These are phyloP conservation scores for Lacerta agilis DNA, from an alignment of 2,797 vertebrate genomes.

Conservation along the genomic window DNA sequence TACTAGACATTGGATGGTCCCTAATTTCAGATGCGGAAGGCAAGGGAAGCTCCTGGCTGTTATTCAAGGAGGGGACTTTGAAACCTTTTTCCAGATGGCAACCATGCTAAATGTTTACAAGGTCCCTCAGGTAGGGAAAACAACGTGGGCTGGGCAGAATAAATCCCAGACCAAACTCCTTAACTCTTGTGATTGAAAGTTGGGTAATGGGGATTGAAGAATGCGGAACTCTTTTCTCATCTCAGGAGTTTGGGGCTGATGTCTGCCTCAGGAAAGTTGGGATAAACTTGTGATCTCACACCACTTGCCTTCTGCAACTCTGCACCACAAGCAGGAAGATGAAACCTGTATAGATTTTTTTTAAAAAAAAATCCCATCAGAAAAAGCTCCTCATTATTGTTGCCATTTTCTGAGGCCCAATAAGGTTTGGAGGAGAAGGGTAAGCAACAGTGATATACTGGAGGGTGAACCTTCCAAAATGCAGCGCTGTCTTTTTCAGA, in stretches of 20 bases:
- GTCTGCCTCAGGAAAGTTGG: background rate
- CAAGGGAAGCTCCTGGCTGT: background rate
- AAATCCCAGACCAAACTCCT: background rate
- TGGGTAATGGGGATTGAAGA: background rate
- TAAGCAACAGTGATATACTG: too few species aligned
- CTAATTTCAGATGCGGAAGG: constrained; percentile 27
- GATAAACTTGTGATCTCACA: background rate
- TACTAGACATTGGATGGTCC: background rate
- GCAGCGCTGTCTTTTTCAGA: too few species aligned
- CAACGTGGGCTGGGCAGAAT: too few species aligned
- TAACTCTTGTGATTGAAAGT: background rate
- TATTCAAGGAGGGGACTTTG: constrained; percentile 34
- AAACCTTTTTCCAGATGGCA: constrained; percentile 16
- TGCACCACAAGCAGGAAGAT: background rate
- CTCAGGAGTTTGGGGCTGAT: background rate
- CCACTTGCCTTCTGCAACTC: background rate
- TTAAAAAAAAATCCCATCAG: too few species aligned
- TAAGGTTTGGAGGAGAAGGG: too few species aligned
- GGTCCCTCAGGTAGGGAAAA: background rate
- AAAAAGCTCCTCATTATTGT: too few species aligned
- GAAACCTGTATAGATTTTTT: background rate
- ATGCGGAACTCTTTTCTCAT: background rate
- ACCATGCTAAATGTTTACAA: constrained; percentile 17
- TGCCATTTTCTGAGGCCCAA: too few species aligned
- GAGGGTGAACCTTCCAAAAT: too few species aligned